Evolutionary conservation across 64 coral and sea anemone genomes (phyloP).

Genomic region (Trachythela sp.): DNA sequence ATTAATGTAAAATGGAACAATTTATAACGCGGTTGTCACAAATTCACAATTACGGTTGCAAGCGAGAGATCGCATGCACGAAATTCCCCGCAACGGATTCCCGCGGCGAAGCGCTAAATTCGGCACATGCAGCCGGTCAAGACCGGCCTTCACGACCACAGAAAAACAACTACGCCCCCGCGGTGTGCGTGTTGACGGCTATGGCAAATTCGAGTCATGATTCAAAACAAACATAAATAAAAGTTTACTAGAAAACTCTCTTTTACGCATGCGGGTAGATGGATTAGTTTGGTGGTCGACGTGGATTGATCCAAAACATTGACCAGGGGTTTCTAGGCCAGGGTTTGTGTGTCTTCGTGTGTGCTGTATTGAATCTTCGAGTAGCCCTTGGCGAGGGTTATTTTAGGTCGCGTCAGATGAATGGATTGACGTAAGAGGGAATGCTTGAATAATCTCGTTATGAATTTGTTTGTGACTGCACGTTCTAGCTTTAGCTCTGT

Average conservation of each 20-base stretch:
- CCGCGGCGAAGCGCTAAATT: neutral
- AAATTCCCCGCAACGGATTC: neutral
- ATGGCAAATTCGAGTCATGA: neutral
- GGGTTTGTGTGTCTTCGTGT: neutral
- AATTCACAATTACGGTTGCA: too few relatives aligned
- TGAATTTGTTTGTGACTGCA: neutral
- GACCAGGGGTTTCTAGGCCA: neutral
- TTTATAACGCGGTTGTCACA: neutral
- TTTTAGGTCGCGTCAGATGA: neutral
- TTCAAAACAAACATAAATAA: neutral
- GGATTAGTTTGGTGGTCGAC: neutral
- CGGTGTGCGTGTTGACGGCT: neutral
- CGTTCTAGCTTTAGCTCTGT: neutral
- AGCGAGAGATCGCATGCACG: neutral
- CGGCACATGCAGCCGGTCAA: neutral
- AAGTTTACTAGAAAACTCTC: neutral
- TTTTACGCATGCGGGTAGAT: neutral
- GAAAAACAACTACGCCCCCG: neutral
- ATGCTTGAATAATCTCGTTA: constrained; percentile 24
- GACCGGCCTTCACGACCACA: neutral
- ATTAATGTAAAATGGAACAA: neutral
- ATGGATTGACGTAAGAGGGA: constrained; percentile 2
- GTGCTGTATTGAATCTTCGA: too few relatives aligned
- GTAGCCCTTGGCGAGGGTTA: neutral
- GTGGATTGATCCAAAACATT: neutral